Base-by-base conservation (phyloP, 2,113 vertebrate species). In the Xyrauchen texanus region DNA sequence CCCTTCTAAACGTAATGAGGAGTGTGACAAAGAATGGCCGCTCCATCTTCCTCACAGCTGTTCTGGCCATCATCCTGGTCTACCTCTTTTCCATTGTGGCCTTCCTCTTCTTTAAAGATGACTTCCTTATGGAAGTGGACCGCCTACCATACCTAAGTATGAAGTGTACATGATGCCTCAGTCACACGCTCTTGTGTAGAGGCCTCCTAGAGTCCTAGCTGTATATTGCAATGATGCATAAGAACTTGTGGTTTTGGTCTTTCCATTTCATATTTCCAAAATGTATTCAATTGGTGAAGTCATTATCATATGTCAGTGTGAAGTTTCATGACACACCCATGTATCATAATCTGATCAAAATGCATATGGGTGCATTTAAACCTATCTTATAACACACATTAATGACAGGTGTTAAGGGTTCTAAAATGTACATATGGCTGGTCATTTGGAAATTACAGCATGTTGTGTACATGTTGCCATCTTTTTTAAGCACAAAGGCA, bases 51-150 rank as follows among this genome's bases (percentile, higher is more conserved):
- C 91, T 99, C 78, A 99, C 98, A 0, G 96, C 97, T 0, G 95
- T 98, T 58, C 91, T 99, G 4, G 98, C 97, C 0, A 96, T 99
- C 84, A 98, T 99, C 87, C 95, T 99, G 0, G 98, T 99, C 85
- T 98, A 99, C 91, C 96, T 98, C 88, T 99, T 99, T 91, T 99
- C 98, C 71, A 99, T 99, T 83, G 93, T 99, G 42, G 97, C 96
- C 4, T 99, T 99, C 90, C 95, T 99, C 78, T 98, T 98, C 88
- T 90, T 99, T 75, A 97, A 97, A 84, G 94, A 98, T 9, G 97
- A 99, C 87, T 99, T 99, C 71, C 95, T 95, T 66, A 95, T 98
- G 96, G 93, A 95, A 68, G 96, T 99, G 42, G 96, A 99, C 72
- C 93, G 90, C 81, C 75, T 12, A 0, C 51, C 49, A 47, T 76